Base-by-base conservation (phyloP, 2,888 invertebrate genomes). In the Ophioninae sp. region DNA sequence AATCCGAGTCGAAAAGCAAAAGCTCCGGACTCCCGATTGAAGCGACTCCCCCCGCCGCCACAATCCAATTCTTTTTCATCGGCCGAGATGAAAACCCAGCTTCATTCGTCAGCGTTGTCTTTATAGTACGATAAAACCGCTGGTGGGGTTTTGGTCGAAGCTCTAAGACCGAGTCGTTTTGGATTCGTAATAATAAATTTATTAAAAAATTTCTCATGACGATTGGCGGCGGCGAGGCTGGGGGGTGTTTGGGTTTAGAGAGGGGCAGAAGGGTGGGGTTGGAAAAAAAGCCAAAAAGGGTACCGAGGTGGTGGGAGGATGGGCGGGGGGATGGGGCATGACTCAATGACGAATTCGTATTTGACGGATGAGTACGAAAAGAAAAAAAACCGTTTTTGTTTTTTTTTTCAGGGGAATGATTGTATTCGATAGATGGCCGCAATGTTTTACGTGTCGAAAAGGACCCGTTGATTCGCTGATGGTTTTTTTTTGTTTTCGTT, bases 131-230 rank as follows among this genome's bases (percentile, higher is more conserved):
- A 77, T 77, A 82, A 82, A 78, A 78, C 50, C 62, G 39, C 56
- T 74, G 61, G 50, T 59, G 39, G 41, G 20, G 70, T 30, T 30
- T 30, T 30, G 1, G 30, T 30, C 30, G 2, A 30, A 30, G 3
- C 30, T 30, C 30, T 30, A 30, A 30, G 30, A 30, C 30, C 3
- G 30, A 30, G 30, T 30, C 70, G 73, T 64, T 41, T 65, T 78
- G 82, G 77, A 86, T 88, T 89, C 86, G 80, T 87, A 90, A 89
- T 87, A 87, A 88, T 89, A 89, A 90, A 87, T 90, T 90, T 90
- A 89, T 90, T 76, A 88, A 85, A 88, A 88, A 89, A 68, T 88
- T 88, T 85, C 87, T 86, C 85, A 86, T 85, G 87, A 87, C 83
- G 74, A 85, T 72, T 21, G 85, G 69, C 79, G 72, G 59, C 57